These are phyloP conservation scores for Drosophila dunni DNA, from an alignment of 1,140 invertebrate species.

Conservation along the genomic window DNA sequence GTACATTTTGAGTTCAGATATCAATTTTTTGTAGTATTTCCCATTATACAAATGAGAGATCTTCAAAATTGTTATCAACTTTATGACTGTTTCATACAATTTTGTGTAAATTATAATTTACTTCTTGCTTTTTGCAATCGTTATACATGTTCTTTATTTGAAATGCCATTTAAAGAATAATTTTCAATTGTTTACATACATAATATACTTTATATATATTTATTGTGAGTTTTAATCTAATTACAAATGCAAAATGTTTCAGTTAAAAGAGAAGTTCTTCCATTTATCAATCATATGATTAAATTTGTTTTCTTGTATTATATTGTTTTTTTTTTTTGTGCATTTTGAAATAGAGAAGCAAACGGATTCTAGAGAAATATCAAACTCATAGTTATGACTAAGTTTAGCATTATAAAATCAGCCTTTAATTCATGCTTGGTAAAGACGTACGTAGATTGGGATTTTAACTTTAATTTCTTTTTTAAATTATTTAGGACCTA, in stretches of 20 bases:
- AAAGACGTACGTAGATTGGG: constrained; percentile 45
- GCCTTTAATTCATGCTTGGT: constrained; percentile 55
- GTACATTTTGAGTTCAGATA: too few species aligned
- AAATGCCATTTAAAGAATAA: constrained; percentile 4
- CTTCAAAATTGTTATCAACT: constrained; percentile 12
- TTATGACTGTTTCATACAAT: constrained; percentile 4
- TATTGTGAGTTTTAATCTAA: constrained; percentile 26
- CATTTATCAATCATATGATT: constrained; percentile 19
- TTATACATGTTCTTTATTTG: constrained; percentile 40
- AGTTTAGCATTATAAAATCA: constrained; percentile 63
- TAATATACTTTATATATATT: constrained; percentile 11
- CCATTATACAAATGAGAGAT: too few species aligned
- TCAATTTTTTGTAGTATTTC: too few species aligned
- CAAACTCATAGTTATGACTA: constrained; percentile 51
- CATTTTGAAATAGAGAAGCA: constrained; percentile 27
- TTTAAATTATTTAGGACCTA: constrained; percentile 10
- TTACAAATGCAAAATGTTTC: constrained; percentile 36
- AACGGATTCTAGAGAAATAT: constrained; percentile 37
- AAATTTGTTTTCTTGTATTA: constrained; percentile 13
- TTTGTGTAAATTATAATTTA: not conserved
- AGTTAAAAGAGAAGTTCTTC: constrained; percentile 6
- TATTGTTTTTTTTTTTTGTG: constrained; percentile 25
- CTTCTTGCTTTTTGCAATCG: constrained; percentile 41
- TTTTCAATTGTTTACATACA: constrained; percentile 20
- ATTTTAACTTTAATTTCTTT: too few species aligned